These are phyloP conservation scores for Phalacrocorax pelagicus DNA, from an alignment of 2,113 vertebrate species.

Conservation along the genomic window DNA sequence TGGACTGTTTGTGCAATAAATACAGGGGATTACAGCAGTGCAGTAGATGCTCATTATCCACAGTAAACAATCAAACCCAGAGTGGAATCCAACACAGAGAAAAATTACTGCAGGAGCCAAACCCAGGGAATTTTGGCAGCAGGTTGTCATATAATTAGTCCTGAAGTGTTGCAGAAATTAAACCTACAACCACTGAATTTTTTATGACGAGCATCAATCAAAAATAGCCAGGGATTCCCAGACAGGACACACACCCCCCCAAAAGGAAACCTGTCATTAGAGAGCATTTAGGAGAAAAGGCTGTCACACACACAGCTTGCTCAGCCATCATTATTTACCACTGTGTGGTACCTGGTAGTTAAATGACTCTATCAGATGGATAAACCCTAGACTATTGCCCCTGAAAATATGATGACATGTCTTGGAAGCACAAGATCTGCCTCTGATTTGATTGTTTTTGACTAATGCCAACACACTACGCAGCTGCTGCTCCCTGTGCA, in stretches of 20 bases:
- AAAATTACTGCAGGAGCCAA: neutral
- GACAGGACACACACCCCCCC: neutral
- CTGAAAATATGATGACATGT: fast-evolving
- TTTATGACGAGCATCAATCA: neutral
- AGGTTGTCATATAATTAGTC: neutral
- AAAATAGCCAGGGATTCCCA: neutral
- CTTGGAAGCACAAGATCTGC: neutral
- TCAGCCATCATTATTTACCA: neutral
- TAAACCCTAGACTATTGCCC: neutral
- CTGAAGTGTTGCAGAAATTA: neutral
- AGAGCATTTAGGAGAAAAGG: neutral
- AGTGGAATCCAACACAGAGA: neutral
- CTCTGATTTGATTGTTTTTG: neutral
- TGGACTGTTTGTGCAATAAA: neutral
- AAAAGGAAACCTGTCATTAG: neutral
- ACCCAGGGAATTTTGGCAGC: neutral
- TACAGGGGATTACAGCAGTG: neutral
- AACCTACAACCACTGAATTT: neutral
- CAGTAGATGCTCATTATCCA: neutral
- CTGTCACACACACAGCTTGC: neutral
- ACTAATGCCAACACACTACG: neutral
- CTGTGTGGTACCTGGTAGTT: neutral
- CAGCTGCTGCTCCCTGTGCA: neutral
- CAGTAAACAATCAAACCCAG: neutral
- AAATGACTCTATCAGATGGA: neutral